Conservation (phyloP, 2,797 vertebrate species). For the Adelosebastes latens region DNA sequence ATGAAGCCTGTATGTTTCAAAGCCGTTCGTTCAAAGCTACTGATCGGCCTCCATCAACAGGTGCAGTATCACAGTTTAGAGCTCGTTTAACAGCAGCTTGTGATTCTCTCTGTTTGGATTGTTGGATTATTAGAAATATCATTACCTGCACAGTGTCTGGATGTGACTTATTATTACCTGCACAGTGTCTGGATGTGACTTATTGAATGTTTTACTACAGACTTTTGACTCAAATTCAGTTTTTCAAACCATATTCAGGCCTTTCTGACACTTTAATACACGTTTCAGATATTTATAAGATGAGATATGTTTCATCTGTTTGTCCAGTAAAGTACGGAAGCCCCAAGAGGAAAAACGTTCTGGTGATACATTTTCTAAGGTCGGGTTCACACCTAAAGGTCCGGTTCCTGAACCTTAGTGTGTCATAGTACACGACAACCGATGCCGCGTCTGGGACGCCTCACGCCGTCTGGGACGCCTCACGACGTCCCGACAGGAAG, state of each 20-base stretch:
- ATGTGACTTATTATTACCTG: not conserved
- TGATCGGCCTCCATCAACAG: conserved; percentile 23
- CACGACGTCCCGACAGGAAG: no score
- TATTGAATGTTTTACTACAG: not conserved
- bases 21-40: conserved; percentile 40
- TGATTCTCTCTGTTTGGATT: not conserved
- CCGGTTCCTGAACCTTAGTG: no score
- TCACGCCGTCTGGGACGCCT: no score
- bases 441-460: no score
- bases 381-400: no score
- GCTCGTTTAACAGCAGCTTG: not conserved
- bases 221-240: not conserved
- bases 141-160: conserved; percentile 1
- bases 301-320: not conserved
- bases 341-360: not conserved
- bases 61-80: conserved; percentile 20
- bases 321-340: not conserved
- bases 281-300: not conserved
- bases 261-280: not conserved
- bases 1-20: conserved; percentile 70
- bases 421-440: no score
- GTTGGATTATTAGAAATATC: not conserved
- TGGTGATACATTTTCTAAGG: no score
- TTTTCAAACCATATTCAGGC: not conserved
- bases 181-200: no score